These are phyloP conservation scores for Euborellia annulipes DNA, from an alignment of 1,140 invertebrate genomes.

Conservation along the genomic window DNA sequence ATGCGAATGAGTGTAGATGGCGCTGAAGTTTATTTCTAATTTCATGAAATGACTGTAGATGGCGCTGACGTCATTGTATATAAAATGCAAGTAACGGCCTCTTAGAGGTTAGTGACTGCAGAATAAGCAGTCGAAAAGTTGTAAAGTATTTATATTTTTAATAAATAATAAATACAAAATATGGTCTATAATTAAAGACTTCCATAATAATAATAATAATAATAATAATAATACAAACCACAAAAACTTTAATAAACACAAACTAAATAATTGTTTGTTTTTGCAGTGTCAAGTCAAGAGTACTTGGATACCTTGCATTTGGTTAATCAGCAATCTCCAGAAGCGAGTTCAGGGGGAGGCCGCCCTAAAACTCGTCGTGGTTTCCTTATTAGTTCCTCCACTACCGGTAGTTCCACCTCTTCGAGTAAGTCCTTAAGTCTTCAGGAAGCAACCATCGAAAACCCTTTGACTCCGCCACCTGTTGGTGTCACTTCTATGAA, in stretches of 20 bases:
- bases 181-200: no score
- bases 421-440: slow-evolving; percentile 22
- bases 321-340: background rate
- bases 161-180: no score
- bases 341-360: background rate
- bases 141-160: no score
- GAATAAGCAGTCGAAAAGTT: no score
- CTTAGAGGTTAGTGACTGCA: no score
- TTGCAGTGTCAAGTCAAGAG: slow-evolving; percentile 22
- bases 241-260: background rate
- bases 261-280: background rate
- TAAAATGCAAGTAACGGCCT: no score
- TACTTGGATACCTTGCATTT: slow-evolving; percentile 23
- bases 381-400: slow-evolving; percentile 17
- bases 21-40: no score
- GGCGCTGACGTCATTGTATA: no score
- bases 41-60: no score
- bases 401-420: slow-evolving; percentile 27
- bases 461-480: background rate
- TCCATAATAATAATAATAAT: no score
- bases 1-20: no score
- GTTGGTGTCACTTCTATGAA: background rate
- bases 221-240: background rate
- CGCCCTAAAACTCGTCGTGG: no score
- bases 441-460: slow-evolving; percentile 14